A percentile compares a stretch with the other conserved stretches of the same genome.
Conservation (phyloP, 1,140 invertebrate species). For the Meloidogyne chitwoodi region DNA sequence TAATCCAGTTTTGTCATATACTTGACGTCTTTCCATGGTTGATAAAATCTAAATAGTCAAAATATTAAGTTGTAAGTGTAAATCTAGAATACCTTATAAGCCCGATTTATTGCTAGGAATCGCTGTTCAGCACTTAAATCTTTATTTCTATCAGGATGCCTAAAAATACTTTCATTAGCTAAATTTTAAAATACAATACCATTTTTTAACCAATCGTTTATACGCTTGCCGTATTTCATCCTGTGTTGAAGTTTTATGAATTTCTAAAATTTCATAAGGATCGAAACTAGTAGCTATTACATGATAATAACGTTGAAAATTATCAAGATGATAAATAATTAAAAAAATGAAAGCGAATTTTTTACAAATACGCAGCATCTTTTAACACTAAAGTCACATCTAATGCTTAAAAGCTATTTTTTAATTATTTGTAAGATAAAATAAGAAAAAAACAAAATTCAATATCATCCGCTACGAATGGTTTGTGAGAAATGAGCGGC, state of each 20-base stretch:
- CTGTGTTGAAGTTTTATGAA: conserved; percentile 32
- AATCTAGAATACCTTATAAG: conserved; percentile 45
- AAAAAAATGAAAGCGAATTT: background rate
- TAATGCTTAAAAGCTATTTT: background rate
- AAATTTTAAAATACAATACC: conserved; percentile 23
- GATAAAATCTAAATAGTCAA: conserved; percentile 6
- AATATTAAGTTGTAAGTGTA: background rate
- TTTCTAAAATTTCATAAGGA: conserved; percentile 32
- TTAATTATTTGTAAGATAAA: no score
- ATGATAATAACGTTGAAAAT: background rate
- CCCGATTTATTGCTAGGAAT: conserved; percentile 51
- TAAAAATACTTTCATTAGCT: conserved; percentile 18
- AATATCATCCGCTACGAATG: no score
- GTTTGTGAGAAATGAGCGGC: no score
- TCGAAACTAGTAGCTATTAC: background rate
- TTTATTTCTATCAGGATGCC: conserved; percentile 57
- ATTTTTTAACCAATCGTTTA: conserved; percentile 53
- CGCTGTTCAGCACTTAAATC: conserved; percentile 45
- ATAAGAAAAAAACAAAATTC: no score
- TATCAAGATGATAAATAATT: background rate
- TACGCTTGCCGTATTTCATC: conserved; percentile 57
- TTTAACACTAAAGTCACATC: background rate
- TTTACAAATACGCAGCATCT: background rate
- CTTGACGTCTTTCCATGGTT: background rate
- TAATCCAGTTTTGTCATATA: conserved; percentile 6